Conservation (phyloP, 2,888 invertebrate genomes). For the Macrosiphum euphorbiae region DNA sequence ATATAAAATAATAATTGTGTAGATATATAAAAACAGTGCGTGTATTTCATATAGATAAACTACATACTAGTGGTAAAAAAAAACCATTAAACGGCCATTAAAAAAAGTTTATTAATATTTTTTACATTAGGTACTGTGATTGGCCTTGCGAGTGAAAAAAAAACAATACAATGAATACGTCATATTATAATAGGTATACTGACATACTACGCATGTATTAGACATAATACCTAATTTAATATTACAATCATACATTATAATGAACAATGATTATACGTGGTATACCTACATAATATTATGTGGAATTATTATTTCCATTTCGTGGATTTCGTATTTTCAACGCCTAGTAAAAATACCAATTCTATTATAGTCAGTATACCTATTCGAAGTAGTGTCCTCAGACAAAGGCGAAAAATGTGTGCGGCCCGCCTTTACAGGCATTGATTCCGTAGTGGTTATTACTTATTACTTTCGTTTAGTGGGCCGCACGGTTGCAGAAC, state of each 20-base stretch:
- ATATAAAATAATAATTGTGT: not conserved
- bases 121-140: not conserved
- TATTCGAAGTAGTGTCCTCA: not conserved
- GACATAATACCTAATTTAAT: too few relatives aligned
- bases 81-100: not conserved
- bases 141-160: not conserved
- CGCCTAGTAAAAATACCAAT: not conserved
- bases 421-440: not conserved
- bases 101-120: not conserved
- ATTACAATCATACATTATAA: too few relatives aligned
- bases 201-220: too few relatives aligned
- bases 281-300: not conserved
- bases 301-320: not conserved
- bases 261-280: not conserved
- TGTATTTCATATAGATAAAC: not conserved
- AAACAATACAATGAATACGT: not conserved
- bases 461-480: constrained; percentile 3
- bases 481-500: not conserved
- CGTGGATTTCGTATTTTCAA: not conserved
- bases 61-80: not conserved
- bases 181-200: not conserved
- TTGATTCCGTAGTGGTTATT: not conserved
- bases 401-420: not conserved
- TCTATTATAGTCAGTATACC: not conserved
- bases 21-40: not conserved